Base-by-base conservation (phyloP, 2,888 invertebrate species). In the Mylabris sibirica region DNA sequence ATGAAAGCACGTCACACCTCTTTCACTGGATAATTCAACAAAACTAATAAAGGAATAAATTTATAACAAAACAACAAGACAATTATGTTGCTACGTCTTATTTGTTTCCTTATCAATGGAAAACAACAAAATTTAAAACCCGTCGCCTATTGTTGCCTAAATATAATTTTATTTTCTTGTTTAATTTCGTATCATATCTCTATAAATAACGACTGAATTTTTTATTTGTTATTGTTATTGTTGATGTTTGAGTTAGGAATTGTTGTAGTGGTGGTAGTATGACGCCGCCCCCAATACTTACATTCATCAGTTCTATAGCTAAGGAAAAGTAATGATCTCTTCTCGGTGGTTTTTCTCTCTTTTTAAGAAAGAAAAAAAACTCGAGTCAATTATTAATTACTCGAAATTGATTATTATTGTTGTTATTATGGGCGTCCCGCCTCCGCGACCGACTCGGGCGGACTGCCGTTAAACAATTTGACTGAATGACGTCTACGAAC, bases 261-360 rank as follows among this genome's bases (percentile, higher is more conserved):
- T 60, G 61, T n/a, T n/a, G 62, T 72, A 69, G 60, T 59, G 61
- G 62, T 72, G 70, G 53, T 59, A 59, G 38, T 17, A 57, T 26
- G 59, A n/a, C n/a, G 68, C 34, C 60, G 26, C 20, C 44, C 30
- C 22, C 38, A 35, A 49, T 75, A 79, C 79, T 79, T 72, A 79
- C 79, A 79, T 79, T 78, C 79, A 79, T 78, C 79, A 76, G 77
- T 77, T 76, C 30, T 30, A 30, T 76, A 71, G 75, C 68, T 64
- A 65, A 67, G 74, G 38, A 38, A 30, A 8, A 30, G 8, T 30
- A 8, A 30, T 30, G 30, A 30, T 30, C 30, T 30, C 30, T 30
- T 0, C 4, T 30, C 30, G 30, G 5, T 30, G 30, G 30, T 8
- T 30, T 3, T 5, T 30, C n/a, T n/a, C n/a, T n/a, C n/a, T n/a